Conservation (phyloP, 2,113 vertebrate genomes). For the Chamaea fasciata region DNA sequence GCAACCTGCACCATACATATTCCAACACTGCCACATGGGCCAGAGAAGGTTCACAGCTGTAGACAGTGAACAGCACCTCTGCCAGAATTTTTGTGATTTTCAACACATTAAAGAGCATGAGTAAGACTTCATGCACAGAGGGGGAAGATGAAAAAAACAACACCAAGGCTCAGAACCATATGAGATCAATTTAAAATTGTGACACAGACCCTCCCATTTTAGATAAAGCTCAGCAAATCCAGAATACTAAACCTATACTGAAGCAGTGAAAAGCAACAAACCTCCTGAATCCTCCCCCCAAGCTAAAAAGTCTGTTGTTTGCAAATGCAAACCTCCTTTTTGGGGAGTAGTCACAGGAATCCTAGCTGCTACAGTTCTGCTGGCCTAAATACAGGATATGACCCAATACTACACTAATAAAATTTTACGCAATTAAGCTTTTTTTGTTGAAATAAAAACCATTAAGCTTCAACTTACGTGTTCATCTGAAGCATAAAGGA, state of each 20-base stretch:
- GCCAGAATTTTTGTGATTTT: background rate
- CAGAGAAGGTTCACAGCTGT: background rate
- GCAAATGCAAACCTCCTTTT: background rate
- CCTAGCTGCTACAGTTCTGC: background rate
- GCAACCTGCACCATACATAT: background rate
- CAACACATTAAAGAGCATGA: background rate
- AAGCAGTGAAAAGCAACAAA: background rate
- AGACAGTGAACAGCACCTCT: background rate
- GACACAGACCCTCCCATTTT: background rate
- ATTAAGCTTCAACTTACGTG: slow-evolving; percentile 76
- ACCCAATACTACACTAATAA: background rate
- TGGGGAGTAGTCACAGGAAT: background rate
- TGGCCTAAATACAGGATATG: background rate
- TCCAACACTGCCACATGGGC: background rate
- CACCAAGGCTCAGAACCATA: background rate
- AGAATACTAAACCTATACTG: background rate
- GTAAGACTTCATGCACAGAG: background rate
- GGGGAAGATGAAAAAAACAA: background rate
- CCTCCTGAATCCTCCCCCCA: background rate
- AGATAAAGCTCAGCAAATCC: background rate
- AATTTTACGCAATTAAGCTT: background rate
- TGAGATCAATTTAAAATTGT: background rate
- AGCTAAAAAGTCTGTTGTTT: background rate
- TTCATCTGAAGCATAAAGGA: slow-evolving; percentile 93
- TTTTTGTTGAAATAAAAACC: background rate